Percentiles rank a stretch among this genome's conserved stretches.
Evolutionary conservation across 2,888 invertebrate genomes (phyloP).

Genomic region (Polyploca ridens): DNA sequence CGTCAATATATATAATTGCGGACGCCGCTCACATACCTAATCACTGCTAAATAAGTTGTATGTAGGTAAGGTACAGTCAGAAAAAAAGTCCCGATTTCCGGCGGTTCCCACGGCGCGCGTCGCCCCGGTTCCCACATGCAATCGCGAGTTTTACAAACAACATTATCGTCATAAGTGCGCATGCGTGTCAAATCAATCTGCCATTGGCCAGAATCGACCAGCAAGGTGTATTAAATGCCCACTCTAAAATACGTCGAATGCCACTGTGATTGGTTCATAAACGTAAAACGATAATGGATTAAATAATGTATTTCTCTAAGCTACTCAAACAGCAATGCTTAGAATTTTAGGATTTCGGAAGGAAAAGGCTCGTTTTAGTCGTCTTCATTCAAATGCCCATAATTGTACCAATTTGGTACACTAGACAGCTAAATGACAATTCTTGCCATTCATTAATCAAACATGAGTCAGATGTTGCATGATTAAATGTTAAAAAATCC

Average conservation of each 20-base stretch:
- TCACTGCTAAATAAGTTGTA: slow-evolving; percentile 46
- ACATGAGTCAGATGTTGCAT: background rate
- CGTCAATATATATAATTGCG: slow-evolving; percentile 42
- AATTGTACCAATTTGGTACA: background rate
- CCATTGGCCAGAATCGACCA: slow-evolving; percentile 62
- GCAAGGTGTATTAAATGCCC: slow-evolving; percentile 53
- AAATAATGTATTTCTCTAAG: slow-evolving; percentile 49
- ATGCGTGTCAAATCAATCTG: slow-evolving; percentile 65
- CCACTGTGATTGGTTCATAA: slow-evolving; percentile 61
- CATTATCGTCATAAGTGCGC: slow-evolving; percentile 66
- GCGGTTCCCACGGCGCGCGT: slow-evolving; percentile 68
- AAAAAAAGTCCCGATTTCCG: slow-evolving; percentile 69
- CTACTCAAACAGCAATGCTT: slow-evolving; percentile 41
- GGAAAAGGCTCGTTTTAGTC: background rate
- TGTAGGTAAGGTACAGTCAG: slow-evolving; percentile 35
- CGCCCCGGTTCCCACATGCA: slow-evolving; percentile 76
- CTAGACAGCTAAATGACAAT: background rate
- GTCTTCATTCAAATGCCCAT: background rate
- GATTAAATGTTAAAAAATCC: background rate
- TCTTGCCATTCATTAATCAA: background rate
- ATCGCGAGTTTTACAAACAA: slow-evolving; percentile 60
- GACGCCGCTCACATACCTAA: slow-evolving; percentile 51
- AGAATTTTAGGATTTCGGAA: slow-evolving; percentile 18
- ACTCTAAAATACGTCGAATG: slow-evolving; percentile 63
- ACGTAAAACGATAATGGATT: slow-evolving; percentile 57